Evolutionary conservation across 2,797 vertebrate genomes (phyloP), one percentile per base, ranked within the genome.

Genomic region (Zenarchopterus dispar): DNA sequence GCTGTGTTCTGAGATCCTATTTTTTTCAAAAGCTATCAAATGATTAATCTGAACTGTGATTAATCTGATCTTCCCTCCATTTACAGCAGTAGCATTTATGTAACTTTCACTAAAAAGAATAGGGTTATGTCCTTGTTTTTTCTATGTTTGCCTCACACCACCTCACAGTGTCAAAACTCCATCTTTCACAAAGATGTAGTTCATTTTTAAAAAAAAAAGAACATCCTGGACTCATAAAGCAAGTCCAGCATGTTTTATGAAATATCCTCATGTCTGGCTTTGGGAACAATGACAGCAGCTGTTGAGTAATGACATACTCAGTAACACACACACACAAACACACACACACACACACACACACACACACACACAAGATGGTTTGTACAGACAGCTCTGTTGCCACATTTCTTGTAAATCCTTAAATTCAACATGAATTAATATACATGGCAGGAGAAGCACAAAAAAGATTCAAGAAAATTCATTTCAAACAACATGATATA

Each of bases 111-210:
- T 8, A 4, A 39, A 6, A 15, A 24, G 18, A 58, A 47, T 24
- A 4, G 56, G 39, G 22, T n/a, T 8, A 5, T 4, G 13, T 58
- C 48, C 55, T 63, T 58, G 19, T 39, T 17, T 16, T 53, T 53
- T 19, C 52, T n/a, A n/a, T n/a, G n/a, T n/a, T n/a, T n/a, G n/a
- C n/a, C n/a, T 39, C 5, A 31, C 18, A 45, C 1, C 15, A 33
- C 18, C 51, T 2, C 13, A 28, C 17, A 13, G 33, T 10, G 9
- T 36, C 33, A 36, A n/a, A n/a, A 36, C 13, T 13, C 33, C 8
- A 18, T 9, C 16, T 53, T 52, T 41, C 19, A 15, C 7, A 22
- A 6, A n/a, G 23, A 23, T 7, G 28, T 4, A 13, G 17, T 24
- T 39, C n/a, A 39, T 23, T 48, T 41, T 56, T 22, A 22, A 43